phyloP scores from a whole-genome alignment of 2,888 invertebrate genomes.

The Lampropteryx suffumata region DNA sequence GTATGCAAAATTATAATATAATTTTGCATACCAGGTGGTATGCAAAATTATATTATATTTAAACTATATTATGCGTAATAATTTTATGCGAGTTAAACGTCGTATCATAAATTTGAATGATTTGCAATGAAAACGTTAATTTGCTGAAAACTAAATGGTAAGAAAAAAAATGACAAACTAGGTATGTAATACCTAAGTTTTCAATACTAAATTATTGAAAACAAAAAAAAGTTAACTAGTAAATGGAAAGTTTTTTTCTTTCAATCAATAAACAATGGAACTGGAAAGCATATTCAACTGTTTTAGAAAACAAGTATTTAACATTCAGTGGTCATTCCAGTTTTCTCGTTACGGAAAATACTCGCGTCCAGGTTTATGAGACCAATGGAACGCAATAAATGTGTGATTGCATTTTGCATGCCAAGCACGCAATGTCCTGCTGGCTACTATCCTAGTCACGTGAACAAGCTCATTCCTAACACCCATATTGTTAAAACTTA shows the following conservation, averaged over 20 bases:
- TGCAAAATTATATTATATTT: too few species aligned
- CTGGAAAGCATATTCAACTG: conserved; percentile 1
- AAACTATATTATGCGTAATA: too few species aligned
- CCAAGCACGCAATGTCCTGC: conserved; percentile 49
- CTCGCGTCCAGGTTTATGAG: conserved; percentile 51
- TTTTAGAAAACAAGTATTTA: conserved; percentile 42
- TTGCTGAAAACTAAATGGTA: too few species aligned
- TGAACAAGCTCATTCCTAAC: conserved; percentile 36
- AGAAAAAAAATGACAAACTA: too few species aligned
- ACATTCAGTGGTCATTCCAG: conserved; percentile 47
- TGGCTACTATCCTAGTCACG: conserved; percentile 41
- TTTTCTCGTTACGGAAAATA: conserved; percentile 56
- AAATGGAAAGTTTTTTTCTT: neutral
- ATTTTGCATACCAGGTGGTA: too few species aligned
- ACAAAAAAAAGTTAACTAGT: too few species aligned
- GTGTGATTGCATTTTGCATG: conserved; percentile 62
- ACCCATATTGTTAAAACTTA: conserved; percentile 34
- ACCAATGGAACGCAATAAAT: conserved; percentile 60
- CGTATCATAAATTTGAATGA: too few species aligned
- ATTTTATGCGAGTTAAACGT: too few species aligned
- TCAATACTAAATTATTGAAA: too few species aligned
- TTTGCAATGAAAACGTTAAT: too few species aligned
- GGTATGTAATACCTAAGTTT: too few species aligned
- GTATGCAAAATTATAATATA: too few species aligned
- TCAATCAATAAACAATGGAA: conserved; percentile 12